Evolutionary conservation across 1,140 invertebrate genomes (phyloP).

Genomic region (Antheraea mylitta): DNA sequence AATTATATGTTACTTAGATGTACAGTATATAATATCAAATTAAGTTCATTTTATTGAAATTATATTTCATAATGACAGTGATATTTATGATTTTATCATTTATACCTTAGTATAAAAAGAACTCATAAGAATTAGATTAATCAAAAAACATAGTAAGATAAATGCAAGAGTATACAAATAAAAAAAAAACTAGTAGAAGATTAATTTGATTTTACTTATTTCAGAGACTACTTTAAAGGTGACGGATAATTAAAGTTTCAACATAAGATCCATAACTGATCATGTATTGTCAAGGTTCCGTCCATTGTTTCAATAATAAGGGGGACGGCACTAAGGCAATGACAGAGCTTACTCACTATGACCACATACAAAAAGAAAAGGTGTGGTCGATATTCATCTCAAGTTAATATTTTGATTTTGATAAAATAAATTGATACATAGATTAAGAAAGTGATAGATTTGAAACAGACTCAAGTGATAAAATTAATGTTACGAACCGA

Average conservation of each 20-base stretch:
- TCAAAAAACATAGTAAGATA: too few species aligned
- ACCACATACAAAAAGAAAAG: constrained; percentile 34
- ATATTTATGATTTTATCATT: too few species aligned
- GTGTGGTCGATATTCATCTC: constrained; percentile 28
- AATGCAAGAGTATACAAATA: background rate
- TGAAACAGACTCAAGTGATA: background rate
- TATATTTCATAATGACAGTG: too few species aligned
- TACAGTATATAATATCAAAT: too few species aligned
- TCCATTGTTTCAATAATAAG: constrained; percentile 59
- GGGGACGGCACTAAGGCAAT: constrained; percentile 50
- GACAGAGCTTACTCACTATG: constrained; percentile 56
- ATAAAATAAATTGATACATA: background rate
- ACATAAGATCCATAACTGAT: constrained; percentile 24
- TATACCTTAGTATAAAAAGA: too few species aligned
- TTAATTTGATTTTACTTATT: background rate
- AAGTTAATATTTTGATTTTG: background rate
- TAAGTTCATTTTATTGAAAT: too few species aligned
- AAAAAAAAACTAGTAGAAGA: background rate
- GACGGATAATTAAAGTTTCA: background rate
- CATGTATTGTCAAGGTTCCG: constrained; percentile 50
- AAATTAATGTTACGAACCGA: background rate
- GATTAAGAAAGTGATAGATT: background rate
- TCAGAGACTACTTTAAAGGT: background rate
- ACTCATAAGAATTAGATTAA: too few species aligned
- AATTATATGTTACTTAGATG: too few species aligned